A percentile compares a stretch with the other conserved stretches of the same genome.
Conservation (phyloP, 2,113 vertebrate species). For the Tyto alba region DNA sequence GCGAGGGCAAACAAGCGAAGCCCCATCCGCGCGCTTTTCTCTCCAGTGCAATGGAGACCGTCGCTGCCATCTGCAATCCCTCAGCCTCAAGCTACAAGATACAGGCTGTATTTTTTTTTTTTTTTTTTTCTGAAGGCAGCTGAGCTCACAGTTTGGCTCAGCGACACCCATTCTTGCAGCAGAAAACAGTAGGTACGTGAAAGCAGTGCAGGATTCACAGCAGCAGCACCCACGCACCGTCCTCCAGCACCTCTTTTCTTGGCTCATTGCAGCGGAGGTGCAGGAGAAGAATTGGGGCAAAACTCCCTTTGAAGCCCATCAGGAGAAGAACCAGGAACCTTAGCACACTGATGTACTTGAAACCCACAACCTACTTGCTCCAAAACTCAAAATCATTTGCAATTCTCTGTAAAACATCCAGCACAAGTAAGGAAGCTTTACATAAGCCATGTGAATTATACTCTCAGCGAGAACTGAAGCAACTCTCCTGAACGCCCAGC, state of each 20-base stretch:
- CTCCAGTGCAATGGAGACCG: background rate
- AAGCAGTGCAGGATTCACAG: background rate
- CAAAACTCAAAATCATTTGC: background rate
- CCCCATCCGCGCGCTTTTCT: fast-evolving
- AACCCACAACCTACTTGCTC: background rate
- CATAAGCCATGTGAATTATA: background rate
- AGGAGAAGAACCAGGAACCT: background rate
- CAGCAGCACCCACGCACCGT: background rate
- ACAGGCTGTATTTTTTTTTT: background rate
- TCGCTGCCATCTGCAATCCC: background rate
- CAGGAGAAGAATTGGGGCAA: background rate
- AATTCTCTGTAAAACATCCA: background rate
- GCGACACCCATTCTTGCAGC: background rate
- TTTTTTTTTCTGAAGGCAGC: background rate
- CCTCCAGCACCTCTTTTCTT: background rate
- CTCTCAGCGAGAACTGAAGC: background rate
- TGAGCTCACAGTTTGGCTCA: background rate
- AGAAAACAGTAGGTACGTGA: background rate
- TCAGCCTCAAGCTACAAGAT: background rate
- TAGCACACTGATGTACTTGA: background rate
- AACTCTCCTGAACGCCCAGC: background rate
- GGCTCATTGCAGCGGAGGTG: background rate
- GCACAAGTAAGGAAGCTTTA: background rate
- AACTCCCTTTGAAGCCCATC: background rate
- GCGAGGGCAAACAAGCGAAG: background rate